Evolutionary conservation across 2,797 vertebrate species (phyloP).

Genomic region (Myiotriccus ornatus): DNA sequence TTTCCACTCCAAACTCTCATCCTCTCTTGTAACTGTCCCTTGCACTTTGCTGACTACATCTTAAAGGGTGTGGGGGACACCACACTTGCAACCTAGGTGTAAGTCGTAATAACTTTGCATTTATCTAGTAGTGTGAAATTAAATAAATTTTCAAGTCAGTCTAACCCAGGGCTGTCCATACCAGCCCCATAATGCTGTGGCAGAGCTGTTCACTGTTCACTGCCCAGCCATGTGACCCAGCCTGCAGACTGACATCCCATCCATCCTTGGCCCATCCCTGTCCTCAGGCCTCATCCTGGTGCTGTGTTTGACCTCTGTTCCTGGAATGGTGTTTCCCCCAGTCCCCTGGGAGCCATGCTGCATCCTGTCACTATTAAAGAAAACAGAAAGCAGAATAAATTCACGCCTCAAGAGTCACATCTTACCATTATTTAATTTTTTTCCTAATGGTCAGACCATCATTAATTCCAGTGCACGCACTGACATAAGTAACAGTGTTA

Average conservation of each 20-base stretch:
- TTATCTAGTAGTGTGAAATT: neutral
- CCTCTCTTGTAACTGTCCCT: neutral
- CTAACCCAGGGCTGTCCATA: neutral
- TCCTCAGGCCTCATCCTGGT: neutral
- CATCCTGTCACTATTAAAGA: neutral
- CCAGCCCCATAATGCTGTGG: accelerated
- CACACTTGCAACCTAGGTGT: neutral
- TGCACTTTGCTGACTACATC: neutral
- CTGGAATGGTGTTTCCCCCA: neutral
- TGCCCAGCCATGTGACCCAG: neutral
- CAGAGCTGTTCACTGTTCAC: neutral
- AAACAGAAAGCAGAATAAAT: conserved; percentile 19
- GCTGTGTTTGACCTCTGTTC: neutral
- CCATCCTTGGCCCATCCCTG: neutral
- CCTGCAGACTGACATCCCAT: neutral
- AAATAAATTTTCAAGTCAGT: neutral
- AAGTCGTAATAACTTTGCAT: neutral
- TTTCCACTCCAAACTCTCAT: neutral
- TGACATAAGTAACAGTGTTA: neutral
- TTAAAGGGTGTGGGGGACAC: neutral
- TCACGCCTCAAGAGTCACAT: neutral
- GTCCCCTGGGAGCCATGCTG: neutral
- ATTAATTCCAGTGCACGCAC: neutral
- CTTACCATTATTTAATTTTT: neutral
- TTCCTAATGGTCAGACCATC: neutral